Evolutionary conservation across 2,113 vertebrate genomes (phyloP).

Genomic region (Nycticorax nycticorax): DNA sequence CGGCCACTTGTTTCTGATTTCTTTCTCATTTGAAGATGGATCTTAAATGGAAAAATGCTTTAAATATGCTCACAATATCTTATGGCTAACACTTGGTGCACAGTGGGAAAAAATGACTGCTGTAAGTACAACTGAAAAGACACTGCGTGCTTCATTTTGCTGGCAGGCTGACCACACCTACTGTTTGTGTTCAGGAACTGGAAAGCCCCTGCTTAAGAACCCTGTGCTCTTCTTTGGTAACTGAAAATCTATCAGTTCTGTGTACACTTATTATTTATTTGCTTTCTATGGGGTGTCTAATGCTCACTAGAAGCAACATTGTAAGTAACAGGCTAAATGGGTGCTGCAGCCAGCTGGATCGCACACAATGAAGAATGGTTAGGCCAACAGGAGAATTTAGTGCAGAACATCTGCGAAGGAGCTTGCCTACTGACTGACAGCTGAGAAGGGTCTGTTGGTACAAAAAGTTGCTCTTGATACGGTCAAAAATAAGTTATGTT

Average conservation of each 20-base stretch:
- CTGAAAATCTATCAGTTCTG: neutral
- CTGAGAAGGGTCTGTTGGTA: neutral
- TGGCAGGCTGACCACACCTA: neutral
- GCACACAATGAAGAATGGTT: neutral
- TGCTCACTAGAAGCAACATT: neutral
- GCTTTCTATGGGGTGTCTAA: neutral
- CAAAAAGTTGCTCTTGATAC: neutral
- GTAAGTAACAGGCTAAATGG: neutral
- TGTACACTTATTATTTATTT: neutral
- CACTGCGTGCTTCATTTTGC: neutral
- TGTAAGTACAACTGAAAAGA: neutral
- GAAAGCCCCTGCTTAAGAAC: neutral
- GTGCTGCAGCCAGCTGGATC: neutral
- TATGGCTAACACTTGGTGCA: neutral
- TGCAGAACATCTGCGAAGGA: neutral
- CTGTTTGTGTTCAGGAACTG: neutral
- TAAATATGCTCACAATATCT: neutral
- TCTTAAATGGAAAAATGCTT: neutral
- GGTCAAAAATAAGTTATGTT: neutral
- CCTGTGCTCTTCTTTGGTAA: neutral
- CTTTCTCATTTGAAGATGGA: neutral
- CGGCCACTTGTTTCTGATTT: neutral
- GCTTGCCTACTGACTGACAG: neutral
- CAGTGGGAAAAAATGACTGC: neutral
- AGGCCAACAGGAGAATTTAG: neutral